Conservation (phyloP, 2,113 vertebrate species). For the Semicossyphus pulcher region DNA sequence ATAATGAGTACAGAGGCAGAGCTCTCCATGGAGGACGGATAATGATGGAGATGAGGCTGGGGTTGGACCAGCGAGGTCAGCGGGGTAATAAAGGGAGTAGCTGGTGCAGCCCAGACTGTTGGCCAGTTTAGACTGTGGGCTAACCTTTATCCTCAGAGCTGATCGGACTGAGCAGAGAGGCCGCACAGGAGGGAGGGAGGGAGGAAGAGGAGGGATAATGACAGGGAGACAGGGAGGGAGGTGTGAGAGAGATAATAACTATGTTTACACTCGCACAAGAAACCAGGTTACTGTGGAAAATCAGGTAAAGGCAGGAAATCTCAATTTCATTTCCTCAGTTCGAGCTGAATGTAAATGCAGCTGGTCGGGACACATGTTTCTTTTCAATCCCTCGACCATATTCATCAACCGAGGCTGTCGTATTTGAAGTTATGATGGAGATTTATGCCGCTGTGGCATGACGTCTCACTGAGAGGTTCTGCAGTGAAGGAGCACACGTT, state of each 20-base stretch:
- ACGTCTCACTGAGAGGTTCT: background rate
- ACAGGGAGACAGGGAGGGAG: background rate
- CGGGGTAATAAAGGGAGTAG: slow-evolving; percentile 43
- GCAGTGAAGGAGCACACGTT: background rate
- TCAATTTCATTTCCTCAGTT: background rate
- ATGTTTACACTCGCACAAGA: slow-evolving; percentile 36
- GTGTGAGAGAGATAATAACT: slow-evolving; percentile 45
- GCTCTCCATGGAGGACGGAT: slow-evolving; percentile 33
- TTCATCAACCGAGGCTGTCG: background rate
- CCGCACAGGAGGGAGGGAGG: background rate
- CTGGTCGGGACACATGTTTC: background rate
- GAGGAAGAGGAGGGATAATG: slow-evolving; percentile 1
- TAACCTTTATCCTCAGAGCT: slow-evolving; percentile 44
- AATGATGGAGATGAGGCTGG: slow-evolving; percentile 45
- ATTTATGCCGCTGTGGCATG: background rate
- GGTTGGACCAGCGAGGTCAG: slow-evolving; percentile 41
- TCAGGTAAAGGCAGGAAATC: slow-evolving; percentile 26
- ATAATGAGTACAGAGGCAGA: slow-evolving; percentile 58
- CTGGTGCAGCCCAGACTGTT: slow-evolving; percentile 21
- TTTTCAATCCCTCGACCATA: background rate
- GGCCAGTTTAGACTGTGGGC: slow-evolving; percentile 25
- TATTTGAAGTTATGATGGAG: slow-evolving; percentile 10
- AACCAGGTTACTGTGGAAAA: slow-evolving; percentile 31
- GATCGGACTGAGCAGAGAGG: slow-evolving; percentile 33
- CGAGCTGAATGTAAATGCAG: background rate